Base-by-base conservation (phyloP, 1,140 invertebrate genomes). In the Scaptomyza hsui region DNA sequence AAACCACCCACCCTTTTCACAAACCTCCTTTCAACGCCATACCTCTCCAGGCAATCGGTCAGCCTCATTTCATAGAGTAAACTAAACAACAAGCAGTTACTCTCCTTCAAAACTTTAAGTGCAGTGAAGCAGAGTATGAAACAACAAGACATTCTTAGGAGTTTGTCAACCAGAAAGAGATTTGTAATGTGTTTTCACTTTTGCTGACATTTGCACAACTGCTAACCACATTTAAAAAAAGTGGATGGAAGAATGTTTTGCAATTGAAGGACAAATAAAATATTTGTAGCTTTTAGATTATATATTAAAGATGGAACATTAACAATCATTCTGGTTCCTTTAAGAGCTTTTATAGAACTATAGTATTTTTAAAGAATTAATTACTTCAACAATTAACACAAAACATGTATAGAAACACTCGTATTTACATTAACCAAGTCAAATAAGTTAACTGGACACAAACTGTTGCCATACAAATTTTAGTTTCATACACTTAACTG, bases 401-500 rank as follows among this genome's bases (percentile, higher is more conserved):
- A 29, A 29, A 9, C 6, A 29, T 7, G 26, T 4, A 3, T 26
- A 7, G 7, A 4, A 37, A n/a, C 32, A 37, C 3, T 37, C 42
- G 3, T 19, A 19, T 16, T 29, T 15, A 15, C 21, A 32, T 16
- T 59, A 18, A 42, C 47, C 47, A 44, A 39, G 53, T 75, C 59
- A 79, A 85, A 79, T 72, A 72, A 72, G 56, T 49, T 48, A 61
- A 67, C 18, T 48, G 39, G 24, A 45, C 42, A 56, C 39, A 12
- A 52, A 61, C 32, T 39, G 9, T 29, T 44, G 19, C 15, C 29
- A 67, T 68, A 70, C 73, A 86, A 74, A 80, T 81, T 81, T 47
- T 74, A 77, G 81, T 86, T 85, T 71, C 48, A 71, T 86, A 52
- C 73, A 80, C 81, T 80, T 86, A 77, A 65, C 68, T 61, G 48